Evolutionary conservation across 2,888 invertebrate genomes (phyloP), one percentile per base, ranked within the genome.

Genomic region (Pardosa pseudoannulata): DNA sequence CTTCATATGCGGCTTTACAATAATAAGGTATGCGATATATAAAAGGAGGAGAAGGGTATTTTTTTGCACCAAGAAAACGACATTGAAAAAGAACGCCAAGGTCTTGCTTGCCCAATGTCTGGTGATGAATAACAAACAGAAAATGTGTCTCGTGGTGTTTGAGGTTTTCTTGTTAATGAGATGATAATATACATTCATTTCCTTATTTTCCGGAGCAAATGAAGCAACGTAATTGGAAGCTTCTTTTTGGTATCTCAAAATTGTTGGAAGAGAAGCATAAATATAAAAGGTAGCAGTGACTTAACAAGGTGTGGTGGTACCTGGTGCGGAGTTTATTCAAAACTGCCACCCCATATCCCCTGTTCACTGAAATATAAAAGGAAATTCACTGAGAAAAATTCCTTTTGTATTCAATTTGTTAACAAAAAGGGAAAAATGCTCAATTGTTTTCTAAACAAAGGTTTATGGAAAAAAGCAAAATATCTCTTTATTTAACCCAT

Each of bases 1-100:
- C 23, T 23, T 56, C 11, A 46, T 9, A 16, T 16, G n/a, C 46
- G 16, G 2, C 2, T 9, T 6, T 2, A 23, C 19, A 16, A 11
- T 56, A 56, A 56, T 56, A 23, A 56, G 56, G 23, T 56, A 23
- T 56, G 19, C 23, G 19, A 56, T 56, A 23, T 56, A 23, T 56
- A 56, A 56, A 56, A 56, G 56, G 56, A 56, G 46, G 16, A 16
- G 16, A 36, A 11, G 11, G 41, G 16, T 19, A 23, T 56, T 56
- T 56, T 56, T 56, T 1, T 56, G 3, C 16, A 46, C 2, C 16
- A 16, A 46, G 46, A 32, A 74, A 39, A 28, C 39, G 23, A n/a
- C 27, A 64, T 74, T 67, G 46, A 75, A 75, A 13, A 83, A 31
- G 76, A 71, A 76, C 72, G 71, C 56, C 82, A 83, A 83, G 82